Evolutionary conservation across 1,140 invertebrate genomes (phyloP).

Genomic region (Elymnias hypermnestra): DNA sequence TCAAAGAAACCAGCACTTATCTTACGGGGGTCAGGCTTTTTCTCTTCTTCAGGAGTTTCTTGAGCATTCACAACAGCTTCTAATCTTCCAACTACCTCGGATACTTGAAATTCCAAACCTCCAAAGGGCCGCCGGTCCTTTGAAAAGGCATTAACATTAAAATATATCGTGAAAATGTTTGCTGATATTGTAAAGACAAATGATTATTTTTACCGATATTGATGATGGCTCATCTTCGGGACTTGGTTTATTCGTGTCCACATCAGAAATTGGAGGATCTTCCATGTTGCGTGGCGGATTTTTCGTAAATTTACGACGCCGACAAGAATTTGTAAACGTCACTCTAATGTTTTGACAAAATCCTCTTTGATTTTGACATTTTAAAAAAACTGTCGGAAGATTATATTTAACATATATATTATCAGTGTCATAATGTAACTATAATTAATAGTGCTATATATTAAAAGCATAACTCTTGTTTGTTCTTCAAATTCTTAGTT

Average conservation of each 20-base stretch:
- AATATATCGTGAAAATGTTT: background rate
- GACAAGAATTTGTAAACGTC: conserved; percentile 69
- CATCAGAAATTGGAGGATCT: conserved; percentile 52
- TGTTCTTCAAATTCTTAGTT: no score
- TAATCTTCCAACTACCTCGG: conserved; percentile 79
- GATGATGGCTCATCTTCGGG: conserved; percentile 30
- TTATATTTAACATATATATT: no score
- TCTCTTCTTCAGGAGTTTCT: conserved; percentile 49
- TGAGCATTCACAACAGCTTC: conserved; percentile 78
- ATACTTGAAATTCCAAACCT: conserved; percentile 81
- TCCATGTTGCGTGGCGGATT: conserved; percentile 66
- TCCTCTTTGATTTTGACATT: conserved; percentile 5
- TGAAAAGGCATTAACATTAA: conserved; percentile 24
- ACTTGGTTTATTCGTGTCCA: conserved; percentile 43
- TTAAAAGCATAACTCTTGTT: no score
- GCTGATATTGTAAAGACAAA: background rate
- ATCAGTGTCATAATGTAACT: no score
- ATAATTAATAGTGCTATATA: no score
- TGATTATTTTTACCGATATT: conserved; percentile 37
- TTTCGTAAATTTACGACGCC: conserved; percentile 51
- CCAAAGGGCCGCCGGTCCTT: conserved; percentile 72
- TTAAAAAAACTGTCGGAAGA: background rate
- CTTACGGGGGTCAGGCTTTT: conserved; percentile 51
- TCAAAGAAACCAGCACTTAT: conserved; percentile 62
- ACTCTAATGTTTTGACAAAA: conserved; percentile 60